Evolutionary conservation across 2,888 invertebrate species (phyloP), one percentile per base, ranked within the genome.

Genomic region (Ectropis crepuscularia): DNA sequence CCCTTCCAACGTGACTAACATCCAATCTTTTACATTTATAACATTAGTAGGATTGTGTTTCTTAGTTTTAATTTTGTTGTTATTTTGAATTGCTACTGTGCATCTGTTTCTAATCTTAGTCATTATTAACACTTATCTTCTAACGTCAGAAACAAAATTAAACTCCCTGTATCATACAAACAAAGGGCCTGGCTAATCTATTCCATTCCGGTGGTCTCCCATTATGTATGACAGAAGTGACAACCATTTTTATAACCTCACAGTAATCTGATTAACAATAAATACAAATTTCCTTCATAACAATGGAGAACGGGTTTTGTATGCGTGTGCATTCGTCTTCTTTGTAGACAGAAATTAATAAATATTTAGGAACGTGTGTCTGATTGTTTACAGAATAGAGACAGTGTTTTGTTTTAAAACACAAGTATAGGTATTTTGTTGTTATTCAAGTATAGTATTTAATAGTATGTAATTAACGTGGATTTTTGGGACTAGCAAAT

Each of bases 201-300:
- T 53, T 43, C 50, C 16, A 53, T 70, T 73, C 64, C 82, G 85
- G 86, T 83, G 86, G 86, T 83, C 86, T 66, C 57, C 75, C 75
- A 76, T 82, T 80, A 70, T 71, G 73, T 76, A 74, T 73, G 71
- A 73, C 72, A 77, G 68, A 70, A 76, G 72, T 77, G 80, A 83
- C 85, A 80, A 72, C 72, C 75, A 64, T 76, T 80, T 81, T 81
- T 82, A 81, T 79, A 75, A 77, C 75, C 72, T 65, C 65, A 39
- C 65, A 74, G 68, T 82, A 83, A 85, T 85, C 83, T 77, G 85
- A 84, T 82, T 83, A 81, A 77, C 74, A 79, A 80, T 80, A 84
- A 82, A 75, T 77, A 75, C 72, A 78, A 75, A 76, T 76, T 73
- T 67, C 67, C 61, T 70, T 67, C 46, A 60, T 48, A 62, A 64